Percentiles rank a stretch among this genome's conserved stretches.
Conservation (phyloP, 2,113 vertebrate genomes). For the Chloropsis cyanopogon region DNA sequence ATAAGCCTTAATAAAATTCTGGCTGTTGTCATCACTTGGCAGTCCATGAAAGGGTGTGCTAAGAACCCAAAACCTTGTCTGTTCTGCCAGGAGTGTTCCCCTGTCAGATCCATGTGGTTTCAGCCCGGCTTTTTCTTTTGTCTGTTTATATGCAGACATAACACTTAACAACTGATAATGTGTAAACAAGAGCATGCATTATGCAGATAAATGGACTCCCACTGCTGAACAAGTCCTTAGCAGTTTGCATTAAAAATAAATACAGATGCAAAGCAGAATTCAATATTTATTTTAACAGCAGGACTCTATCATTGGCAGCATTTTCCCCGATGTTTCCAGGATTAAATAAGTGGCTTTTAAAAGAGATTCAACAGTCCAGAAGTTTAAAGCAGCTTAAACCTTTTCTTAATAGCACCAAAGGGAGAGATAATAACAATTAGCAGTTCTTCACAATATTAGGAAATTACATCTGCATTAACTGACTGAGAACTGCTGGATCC, state of each 20-base stretch:
- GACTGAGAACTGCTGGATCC: not conserved
- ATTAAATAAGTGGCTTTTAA: conserved; percentile 59
- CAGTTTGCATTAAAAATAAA: conserved; percentile 63
- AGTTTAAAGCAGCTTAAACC: conserved; percentile 35
- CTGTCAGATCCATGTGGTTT: not conserved
- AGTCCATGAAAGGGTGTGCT: conserved; percentile 33
- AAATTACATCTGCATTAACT: conserved; percentile 43
- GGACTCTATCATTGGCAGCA: conserved; percentile 54
- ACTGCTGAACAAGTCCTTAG: conserved; percentile 46
- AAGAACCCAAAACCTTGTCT: conserved; percentile 7
- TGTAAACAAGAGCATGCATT: conserved; percentile 62
- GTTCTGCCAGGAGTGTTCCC: not conserved
- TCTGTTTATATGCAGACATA: conserved; percentile 13
- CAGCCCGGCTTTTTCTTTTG: conserved; percentile 24
- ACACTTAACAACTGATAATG: conserved; percentile 50
- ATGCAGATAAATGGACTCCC: conserved; percentile 64
- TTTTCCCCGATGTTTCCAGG: conserved; percentile 47
- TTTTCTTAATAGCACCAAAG: conserved; percentile 3
- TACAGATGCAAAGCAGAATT: conserved; percentile 49
- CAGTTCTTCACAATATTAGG: conserved; percentile 20
- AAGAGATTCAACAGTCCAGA: conserved; percentile 52
- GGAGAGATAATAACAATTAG: conserved; percentile 35
- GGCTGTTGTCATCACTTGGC: conserved; percentile 12
- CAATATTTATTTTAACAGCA: conserved; percentile 67
- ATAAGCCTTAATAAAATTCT: conserved; percentile 15